phyloP scores from a whole-genome alignment of 2,797 vertebrate genomes.

The Meda fulgida region DNA sequence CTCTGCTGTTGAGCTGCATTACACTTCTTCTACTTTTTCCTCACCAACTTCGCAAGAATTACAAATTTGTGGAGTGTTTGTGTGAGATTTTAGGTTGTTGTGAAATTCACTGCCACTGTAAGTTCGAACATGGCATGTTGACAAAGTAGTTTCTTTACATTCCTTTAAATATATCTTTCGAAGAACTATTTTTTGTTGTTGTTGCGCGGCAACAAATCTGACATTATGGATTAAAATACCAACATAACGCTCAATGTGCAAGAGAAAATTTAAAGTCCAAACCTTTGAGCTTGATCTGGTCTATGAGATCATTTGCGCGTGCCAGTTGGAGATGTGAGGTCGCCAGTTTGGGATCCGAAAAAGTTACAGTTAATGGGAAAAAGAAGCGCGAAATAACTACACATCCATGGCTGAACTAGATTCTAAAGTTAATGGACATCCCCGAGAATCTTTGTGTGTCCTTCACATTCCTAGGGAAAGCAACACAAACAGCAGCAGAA shows the following conservation, averaged over 20 bases:
- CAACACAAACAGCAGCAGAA: slow-evolving; percentile 59
- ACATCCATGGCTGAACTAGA: slow-evolving; percentile 51
- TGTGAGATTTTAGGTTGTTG: background rate
- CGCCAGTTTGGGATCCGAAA: slow-evolving; percentile 47
- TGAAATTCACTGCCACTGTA: background rate
- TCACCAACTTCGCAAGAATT: background rate
- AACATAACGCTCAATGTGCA: slow-evolving; percentile 1
- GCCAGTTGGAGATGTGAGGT: slow-evolving; percentile 41
- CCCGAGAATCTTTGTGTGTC: slow-evolving; percentile 15
- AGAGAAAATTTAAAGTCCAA: slow-evolving; percentile 43
- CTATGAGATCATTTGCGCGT: slow-evolving; percentile 60
- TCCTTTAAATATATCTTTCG: background rate
- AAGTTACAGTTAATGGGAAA: background rate
- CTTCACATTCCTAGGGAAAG: slow-evolving; percentile 60
- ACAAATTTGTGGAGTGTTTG: background rate
- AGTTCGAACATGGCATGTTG: background rate
- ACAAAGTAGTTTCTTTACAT: background rate
- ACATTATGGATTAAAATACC: background rate
- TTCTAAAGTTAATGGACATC: slow-evolving; percentile 12
- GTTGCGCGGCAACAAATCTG: too few relatives aligned
- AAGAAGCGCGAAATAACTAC: slow-evolving; percentile 23
- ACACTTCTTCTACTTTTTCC: background rate
- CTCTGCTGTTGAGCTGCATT: background rate
- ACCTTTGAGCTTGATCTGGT: slow-evolving; percentile 66
- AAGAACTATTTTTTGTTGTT: background rate